A percentile compares a stretch with the other conserved stretches of the same genome.
These are phyloP conservation scores for Epistrophella euchroma DNA, from an alignment of 2,888 invertebrate genomes.

Conservation along the genomic window DNA sequence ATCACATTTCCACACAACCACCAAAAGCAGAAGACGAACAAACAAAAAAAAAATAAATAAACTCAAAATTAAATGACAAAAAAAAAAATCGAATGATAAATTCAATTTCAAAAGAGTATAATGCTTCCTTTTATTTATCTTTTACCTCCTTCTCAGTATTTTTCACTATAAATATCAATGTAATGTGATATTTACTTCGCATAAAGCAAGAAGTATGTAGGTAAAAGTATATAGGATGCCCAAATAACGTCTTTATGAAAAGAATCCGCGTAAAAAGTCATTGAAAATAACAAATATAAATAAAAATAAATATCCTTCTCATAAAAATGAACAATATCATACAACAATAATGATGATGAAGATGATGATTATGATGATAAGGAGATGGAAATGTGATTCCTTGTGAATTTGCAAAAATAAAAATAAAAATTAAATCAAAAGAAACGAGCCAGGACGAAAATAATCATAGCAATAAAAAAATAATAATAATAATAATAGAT, in stretches of 20 bases:
- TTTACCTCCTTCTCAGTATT: constrained; percentile 20
- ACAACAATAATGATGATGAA: constrained; percentile 18
- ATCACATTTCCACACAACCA: constrained; percentile 8
- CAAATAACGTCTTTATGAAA: constrained; percentile 17
- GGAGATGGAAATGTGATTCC: constrained; percentile 55
- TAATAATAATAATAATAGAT: constrained; percentile 51
- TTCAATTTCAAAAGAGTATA: constrained; percentile 46
- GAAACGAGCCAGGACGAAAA: constrained; percentile 62
- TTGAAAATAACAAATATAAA: constrained; percentile 46
- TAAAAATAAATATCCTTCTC: constrained; percentile 50
- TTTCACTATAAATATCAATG: constrained; percentile 16
- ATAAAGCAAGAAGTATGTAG: neutral
- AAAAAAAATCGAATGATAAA: constrained; percentile 40
- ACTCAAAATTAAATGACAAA: constrained; percentile 38
- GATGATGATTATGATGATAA: constrained; percentile 7
- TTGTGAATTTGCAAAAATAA: constrained; percentile 26
- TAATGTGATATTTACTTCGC: constrained; percentile 43
- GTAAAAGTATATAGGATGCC: neutral
- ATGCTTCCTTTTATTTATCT: constrained; percentile 39
- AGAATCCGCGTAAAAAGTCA: constrained; percentile 65
- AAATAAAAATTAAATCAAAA: constrained; percentile 62
- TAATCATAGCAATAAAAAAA: constrained; percentile 60
- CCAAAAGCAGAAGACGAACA: neutral
- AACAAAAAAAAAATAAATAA: neutral
- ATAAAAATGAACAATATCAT: constrained; percentile 28